Percentiles rank a stretch among this genome's conserved stretches.
Conservation (phyloP, 2,113 vertebrate genomes). For the Myrmecophaga tridactyla region DNA sequence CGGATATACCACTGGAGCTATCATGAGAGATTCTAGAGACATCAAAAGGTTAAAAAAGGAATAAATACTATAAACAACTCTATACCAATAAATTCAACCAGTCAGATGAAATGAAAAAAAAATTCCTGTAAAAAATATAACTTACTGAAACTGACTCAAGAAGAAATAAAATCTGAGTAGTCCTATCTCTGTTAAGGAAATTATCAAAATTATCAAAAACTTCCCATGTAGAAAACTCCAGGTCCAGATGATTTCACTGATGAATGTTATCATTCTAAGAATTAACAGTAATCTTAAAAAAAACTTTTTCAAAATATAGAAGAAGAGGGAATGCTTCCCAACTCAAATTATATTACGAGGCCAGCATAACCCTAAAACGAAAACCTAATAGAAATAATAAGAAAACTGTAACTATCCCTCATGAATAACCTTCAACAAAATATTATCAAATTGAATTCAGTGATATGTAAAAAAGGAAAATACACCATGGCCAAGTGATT, state of each 20-base stretch:
- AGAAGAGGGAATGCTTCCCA: neutral
- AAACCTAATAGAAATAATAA: neutral
- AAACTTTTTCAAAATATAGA: neutral
- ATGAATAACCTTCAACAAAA: neutral
- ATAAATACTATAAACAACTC: neutral
- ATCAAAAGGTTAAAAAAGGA: neutral
- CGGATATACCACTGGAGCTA: neutral
- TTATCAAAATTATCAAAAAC: neutral
- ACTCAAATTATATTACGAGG: neutral
- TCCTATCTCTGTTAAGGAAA: neutral
- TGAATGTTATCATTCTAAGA: neutral
- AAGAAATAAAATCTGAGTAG: constrained; percentile 13
- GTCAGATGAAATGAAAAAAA: neutral
- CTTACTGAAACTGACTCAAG: neutral
- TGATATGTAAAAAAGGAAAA: neutral
- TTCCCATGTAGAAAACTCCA: neutral
- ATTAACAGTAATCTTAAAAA: neutral
- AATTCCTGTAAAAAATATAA: neutral
- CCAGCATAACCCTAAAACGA: neutral
- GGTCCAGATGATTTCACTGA: neutral
- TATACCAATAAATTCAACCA: neutral
- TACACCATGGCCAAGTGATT: no score
- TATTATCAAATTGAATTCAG: neutral
- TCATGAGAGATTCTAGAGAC: neutral
- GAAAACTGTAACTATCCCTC: neutral